Conservation (phyloP, 2,797 vertebrate genomes). For the Sebastes cheni region DNA sequence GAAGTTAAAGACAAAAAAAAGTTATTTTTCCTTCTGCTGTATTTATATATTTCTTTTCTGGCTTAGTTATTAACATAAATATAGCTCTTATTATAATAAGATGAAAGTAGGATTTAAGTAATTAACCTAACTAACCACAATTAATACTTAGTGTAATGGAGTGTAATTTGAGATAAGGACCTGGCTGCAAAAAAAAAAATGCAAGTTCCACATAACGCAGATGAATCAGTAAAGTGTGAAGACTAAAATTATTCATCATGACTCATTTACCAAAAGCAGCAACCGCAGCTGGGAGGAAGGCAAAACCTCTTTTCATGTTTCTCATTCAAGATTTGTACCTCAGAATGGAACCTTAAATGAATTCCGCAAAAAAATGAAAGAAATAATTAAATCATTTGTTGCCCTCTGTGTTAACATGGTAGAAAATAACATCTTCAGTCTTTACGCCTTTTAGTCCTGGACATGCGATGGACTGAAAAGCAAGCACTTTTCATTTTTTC, state of each 20-base stretch:
- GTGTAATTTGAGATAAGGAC: slow-evolving; percentile 30
- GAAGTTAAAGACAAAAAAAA: background rate
- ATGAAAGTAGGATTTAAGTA: background rate
- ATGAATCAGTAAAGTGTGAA: slow-evolving; percentile 7
- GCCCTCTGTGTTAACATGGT: background rate
- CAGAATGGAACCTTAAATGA: background rate
- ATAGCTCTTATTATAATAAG: background rate
- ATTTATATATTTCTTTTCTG: background rate
- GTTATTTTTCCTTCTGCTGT: background rate
- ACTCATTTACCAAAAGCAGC: slow-evolving; percentile 23
- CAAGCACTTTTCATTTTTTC: background rate
- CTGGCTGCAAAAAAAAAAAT: background rate
- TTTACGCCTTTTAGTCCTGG: background rate
- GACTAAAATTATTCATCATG: slow-evolving; percentile 1
- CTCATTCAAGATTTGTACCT: background rate
- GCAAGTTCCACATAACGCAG: background rate
- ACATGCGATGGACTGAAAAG: background rate
- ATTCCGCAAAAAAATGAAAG: background rate
- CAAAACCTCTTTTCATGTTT: slow-evolving; percentile 3
- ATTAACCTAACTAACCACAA: slow-evolving; percentile 32
- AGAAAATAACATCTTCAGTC: background rate
- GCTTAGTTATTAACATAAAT: background rate
- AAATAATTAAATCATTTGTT: background rate
- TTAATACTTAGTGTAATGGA: slow-evolving; percentile 1
- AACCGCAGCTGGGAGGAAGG: background rate